A percentile compares a stretch with the other conserved stretches of the same genome.
phyloP scores from a whole-genome alignment of 2,113 vertebrate genomes.

The Syrrhaptes paradoxus region DNA sequence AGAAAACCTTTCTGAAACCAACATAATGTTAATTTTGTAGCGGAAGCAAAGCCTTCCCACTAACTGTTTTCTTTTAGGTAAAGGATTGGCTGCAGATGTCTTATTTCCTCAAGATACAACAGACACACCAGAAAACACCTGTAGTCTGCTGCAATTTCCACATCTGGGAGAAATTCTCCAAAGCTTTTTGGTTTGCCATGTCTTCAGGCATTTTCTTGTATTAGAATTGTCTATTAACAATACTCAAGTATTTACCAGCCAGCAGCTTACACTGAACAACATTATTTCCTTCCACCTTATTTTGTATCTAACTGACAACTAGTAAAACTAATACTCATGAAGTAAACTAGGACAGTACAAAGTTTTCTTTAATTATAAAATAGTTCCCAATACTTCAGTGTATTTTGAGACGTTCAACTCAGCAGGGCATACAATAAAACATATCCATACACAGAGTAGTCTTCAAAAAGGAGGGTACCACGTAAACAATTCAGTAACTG shows the following conservation, averaged over 20 bases:
- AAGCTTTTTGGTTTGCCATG: not conserved
- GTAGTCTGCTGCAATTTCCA: not conserved
- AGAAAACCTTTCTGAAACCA: not conserved
- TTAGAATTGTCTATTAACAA: not conserved
- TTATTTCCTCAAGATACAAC: not conserved
- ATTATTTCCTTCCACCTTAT: not conserved
- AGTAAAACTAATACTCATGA: not conserved
- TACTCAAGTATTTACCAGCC: not conserved
- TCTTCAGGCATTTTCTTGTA: not conserved
- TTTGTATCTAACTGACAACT: not conserved
- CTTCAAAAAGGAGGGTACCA: not conserved
- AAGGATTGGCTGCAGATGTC: not conserved
- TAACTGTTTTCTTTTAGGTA: not conserved
- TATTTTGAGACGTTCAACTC: not conserved
- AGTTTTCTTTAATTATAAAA: not conserved
- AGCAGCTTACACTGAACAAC: not conserved
- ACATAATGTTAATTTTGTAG: not conserved
- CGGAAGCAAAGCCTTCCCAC: not conserved
- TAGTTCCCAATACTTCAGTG: not conserved
- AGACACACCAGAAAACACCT: not conserved
- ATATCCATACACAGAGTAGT: not conserved
- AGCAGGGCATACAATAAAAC: not conserved
- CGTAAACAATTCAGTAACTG: not conserved
- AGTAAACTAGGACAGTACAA: not conserved
- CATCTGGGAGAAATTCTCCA: not conserved